These are phyloP conservation scores for Scaptomyza pallida DNA, from an alignment of 1,140 invertebrate genomes.

Conservation along the genomic window DNA sequence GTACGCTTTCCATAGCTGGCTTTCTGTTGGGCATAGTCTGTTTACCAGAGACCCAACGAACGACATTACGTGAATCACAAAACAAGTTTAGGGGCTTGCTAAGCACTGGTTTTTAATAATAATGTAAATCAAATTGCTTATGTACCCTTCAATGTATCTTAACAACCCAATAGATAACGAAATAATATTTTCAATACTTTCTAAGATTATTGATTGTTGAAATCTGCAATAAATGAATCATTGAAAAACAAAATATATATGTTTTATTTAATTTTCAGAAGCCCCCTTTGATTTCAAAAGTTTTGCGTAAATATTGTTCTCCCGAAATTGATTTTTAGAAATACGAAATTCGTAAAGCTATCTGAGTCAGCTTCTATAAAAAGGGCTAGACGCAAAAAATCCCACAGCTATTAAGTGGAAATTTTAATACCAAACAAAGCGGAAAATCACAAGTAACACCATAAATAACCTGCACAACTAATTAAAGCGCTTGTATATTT, in stretches of 20 bases:
- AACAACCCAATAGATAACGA: too few species aligned
- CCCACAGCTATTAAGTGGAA: neutral
- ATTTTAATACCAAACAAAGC: neutral
- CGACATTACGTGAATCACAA: conserved; percentile 60
- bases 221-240: conserved; percentile 9
- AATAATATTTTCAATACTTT: too few species aligned
- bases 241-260: neutral
- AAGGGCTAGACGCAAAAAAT: neutral
- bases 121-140: neutral
- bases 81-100: conserved; percentile 47
- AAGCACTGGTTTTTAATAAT: conserved; percentile 33
- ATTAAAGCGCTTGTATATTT: neutral
- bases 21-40: conserved; percentile 30
- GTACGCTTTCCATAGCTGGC: conserved; percentile 42
- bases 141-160: neutral
- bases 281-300: too few species aligned
- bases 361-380: conserved; percentile 4
- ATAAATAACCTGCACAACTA: conserved; percentile 5
- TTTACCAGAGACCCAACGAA: conserved; percentile 63
- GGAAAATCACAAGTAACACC: neutral
- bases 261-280: neutral
- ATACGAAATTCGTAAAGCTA: too few species aligned
- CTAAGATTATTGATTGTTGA: conserved; percentile 5
- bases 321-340: too few species aligned
- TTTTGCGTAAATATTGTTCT: too few species aligned